phyloP scores from a whole-genome alignment of 2,888 invertebrate species.

The Horisme vitalbata region DNA sequence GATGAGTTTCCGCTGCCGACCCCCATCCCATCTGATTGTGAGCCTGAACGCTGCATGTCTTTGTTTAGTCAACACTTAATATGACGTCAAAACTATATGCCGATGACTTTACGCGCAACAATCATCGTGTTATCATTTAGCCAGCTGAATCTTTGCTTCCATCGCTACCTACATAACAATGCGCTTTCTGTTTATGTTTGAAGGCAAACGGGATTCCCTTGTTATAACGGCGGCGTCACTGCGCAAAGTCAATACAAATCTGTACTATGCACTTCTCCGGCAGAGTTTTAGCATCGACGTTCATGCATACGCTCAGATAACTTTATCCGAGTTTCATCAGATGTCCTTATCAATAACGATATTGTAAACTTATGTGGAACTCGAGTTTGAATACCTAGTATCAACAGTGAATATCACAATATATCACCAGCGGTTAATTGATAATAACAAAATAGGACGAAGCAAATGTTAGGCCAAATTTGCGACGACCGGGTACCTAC shows the following conservation, averaged over 20 bases:
- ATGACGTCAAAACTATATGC: background rate
- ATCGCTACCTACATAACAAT: conserved; percentile 28
- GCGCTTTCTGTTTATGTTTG: conserved; percentile 34
- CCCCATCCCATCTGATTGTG: conserved; percentile 81
- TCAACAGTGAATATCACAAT: conserved; percentile 44
- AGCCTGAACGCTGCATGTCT: conserved; percentile 80
- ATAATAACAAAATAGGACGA: conserved; percentile 35
- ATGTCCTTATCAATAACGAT: conserved; percentile 57
- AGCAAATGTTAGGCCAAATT: conserved; percentile 47
- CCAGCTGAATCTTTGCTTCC: conserved; percentile 33
- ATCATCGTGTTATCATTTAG: conserved; percentile 14
- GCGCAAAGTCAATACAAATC: conserved; percentile 42
- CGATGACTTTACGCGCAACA: conserved; percentile 5
- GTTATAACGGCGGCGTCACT: conserved; percentile 42
- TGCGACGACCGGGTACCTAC: conserved; percentile 48
- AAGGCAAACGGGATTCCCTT: conserved; percentile 38
- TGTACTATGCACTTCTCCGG: conserved; percentile 33
- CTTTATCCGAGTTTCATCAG: conserved; percentile 56
- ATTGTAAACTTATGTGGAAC: conserved; percentile 45
- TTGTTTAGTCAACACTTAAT: conserved; percentile 15
- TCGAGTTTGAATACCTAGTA: conserved; percentile 47
- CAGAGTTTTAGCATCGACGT: conserved; percentile 40
- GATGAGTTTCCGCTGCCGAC: conserved; percentile 53
- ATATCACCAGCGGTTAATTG: conserved; percentile 31
- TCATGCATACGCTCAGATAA: conserved; percentile 52